Evolutionary conservation across 2,888 invertebrate species (phyloP).

Genomic region (Agapostemon virescens): DNA sequence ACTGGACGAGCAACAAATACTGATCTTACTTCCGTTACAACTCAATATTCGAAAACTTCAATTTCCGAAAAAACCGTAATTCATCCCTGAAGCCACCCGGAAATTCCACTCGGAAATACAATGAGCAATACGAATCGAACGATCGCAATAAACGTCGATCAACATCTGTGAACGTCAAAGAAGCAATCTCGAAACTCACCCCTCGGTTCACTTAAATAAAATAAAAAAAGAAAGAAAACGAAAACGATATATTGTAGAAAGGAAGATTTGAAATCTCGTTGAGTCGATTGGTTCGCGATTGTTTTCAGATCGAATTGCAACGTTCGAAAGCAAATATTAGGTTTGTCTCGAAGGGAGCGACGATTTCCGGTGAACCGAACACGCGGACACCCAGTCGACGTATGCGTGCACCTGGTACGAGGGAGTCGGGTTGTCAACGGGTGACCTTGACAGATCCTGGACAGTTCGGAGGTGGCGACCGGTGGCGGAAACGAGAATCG

Average conservation of each 20-base stretch:
- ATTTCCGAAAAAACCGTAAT: not conserved
- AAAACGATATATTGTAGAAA: too few relatives aligned
- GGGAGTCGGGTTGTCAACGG: conserved; percentile 39
- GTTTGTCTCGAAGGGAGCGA: not conserved
- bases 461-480: conserved; percentile 55
- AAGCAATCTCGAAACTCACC: not conserved
- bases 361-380: not conserved
- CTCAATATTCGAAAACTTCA: not conserved
- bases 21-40: not conserved
- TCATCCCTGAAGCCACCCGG: not conserved
- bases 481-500: conserved; percentile 66
- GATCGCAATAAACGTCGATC: not conserved
- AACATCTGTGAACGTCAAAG: not conserved
- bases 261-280: not conserved
- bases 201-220: not conserved
- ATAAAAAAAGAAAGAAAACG: not conserved
- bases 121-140: not conserved
- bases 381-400: conserved; percentile 51
- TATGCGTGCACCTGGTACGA: conserved; percentile 41
- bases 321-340: not conserved
- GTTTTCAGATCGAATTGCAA: too few relatives aligned
- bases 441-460: conserved; percentile 63
- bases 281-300: not conserved
- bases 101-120: not conserved
- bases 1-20: not conserved